A percentile compares a stretch with the other conserved stretches of the same genome.
These are phyloP conservation scores for Sebastes aleutianus DNA, from an alignment of 2,797 vertebrate genomes.

Conservation along the genomic window DNA sequence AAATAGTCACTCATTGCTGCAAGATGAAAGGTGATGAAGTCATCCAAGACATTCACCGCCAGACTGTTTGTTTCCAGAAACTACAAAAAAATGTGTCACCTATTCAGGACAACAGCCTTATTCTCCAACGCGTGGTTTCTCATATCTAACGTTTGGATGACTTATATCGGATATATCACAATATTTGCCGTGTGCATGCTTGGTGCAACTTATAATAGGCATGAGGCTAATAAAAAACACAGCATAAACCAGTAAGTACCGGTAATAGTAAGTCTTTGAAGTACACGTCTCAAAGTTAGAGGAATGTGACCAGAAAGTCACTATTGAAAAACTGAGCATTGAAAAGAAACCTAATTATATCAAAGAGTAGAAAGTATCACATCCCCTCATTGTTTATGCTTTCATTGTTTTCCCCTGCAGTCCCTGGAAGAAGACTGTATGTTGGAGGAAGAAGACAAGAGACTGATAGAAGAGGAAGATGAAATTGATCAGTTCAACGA, in stretches of 20 bases:
- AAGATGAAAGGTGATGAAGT: conserved; percentile 57
- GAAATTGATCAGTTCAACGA: conserved; percentile 97
- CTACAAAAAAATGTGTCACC: conserved; percentile 21
- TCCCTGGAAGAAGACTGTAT: conserved; percentile 95
- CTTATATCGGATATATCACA: neutral
- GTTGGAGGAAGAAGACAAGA: conserved; percentile 90
- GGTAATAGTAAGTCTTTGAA: neutral
- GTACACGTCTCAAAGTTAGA: neutral
- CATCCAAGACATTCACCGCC: conserved; percentile 24
- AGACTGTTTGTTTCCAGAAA: conserved; percentile 31
- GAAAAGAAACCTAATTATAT: neutral
- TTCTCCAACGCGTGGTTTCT: conserved; percentile 5
- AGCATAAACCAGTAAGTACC: neutral
- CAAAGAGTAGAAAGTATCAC: neutral
- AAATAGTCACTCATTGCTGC: conserved; percentile 43
- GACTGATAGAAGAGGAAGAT: conserved; percentile 89
- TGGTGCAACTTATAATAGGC: neutral
- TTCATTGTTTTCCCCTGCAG: conserved; percentile 55
- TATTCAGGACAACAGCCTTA: conserved; percentile 3
- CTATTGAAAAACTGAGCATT: neutral
- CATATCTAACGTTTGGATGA: neutral
- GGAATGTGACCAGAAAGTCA: neutral
- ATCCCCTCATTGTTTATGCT: no score
- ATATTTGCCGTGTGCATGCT: neutral
- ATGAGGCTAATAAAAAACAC: neutral